Conservation (phyloP, 2,888 invertebrate genomes). For the Seira ritae region DNA sequence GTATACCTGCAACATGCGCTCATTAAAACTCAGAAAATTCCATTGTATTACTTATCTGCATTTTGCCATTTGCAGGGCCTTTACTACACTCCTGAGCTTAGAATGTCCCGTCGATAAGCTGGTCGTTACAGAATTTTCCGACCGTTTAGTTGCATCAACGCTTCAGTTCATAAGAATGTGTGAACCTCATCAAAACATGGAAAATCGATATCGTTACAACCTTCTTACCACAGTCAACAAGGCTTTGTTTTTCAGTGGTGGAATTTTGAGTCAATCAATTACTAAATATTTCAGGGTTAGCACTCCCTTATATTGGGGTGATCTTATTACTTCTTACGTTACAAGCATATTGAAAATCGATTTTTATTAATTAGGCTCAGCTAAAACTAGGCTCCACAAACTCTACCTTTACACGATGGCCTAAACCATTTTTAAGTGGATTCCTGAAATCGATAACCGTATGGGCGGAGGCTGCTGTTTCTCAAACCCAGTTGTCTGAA, state of each 20-base stretch:
- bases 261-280: constrained; percentile 41
- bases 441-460: constrained; percentile 47
- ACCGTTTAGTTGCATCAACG: constrained; percentile 35
- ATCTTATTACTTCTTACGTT: neutral
- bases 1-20: too few species aligned
- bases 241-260: constrained; percentile 38
- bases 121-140: constrained; percentile 49
- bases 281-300: constrained; percentile 51
- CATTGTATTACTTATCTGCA: too few species aligned
- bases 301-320: too few species aligned
- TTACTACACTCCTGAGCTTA: constrained; percentile 30
- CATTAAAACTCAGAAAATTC: neutral
- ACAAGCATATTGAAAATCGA: neutral
- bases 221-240: constrained; percentile 45
- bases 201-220: constrained; percentile 36
- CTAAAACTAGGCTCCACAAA: constrained; percentile 44
- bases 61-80: too few species aligned
- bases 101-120: constrained; percentile 44
- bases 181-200: constrained; percentile 52
- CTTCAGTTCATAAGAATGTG: constrained; percentile 55
- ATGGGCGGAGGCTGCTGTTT: constrained; percentile 65
- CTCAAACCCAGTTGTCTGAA: constrained; percentile 55
- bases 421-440: constrained; percentile 38
- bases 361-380: constrained; percentile 31
- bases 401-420: constrained; percentile 45